Conservation (phyloP, 2,113 vertebrate genomes). For the Entelurus aequoreus region DNA sequence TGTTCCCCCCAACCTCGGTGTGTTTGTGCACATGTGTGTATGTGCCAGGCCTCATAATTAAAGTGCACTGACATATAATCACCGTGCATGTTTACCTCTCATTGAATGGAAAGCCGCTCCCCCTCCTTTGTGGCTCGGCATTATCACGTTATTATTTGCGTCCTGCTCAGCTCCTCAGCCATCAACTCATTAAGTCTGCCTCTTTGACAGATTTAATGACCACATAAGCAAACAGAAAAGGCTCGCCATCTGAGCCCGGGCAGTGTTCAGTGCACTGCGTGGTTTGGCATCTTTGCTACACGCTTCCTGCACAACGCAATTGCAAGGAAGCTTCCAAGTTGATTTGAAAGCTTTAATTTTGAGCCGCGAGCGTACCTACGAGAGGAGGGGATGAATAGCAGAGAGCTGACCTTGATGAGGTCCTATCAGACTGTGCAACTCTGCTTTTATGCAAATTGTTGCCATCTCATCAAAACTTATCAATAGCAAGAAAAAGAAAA, state of each 20-base stretch:
- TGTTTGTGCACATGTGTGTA: not conserved
- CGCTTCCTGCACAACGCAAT: slow-evolving; percentile 11
- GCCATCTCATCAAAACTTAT: slow-evolving; percentile 43
- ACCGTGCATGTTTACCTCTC: slow-evolving; percentile 64
- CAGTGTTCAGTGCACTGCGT: slow-evolving; percentile 14
- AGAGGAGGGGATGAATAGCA: slow-evolving; percentile 28
- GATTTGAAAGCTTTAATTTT: slow-evolving; percentile 20
- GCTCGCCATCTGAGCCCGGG: slow-evolving; percentile 15
- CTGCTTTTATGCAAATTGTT: slow-evolving; percentile 44
- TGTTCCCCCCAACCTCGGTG: slow-evolving; percentile 18
- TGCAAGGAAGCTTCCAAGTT: slow-evolving; percentile 51
- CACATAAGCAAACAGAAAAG: slow-evolving; percentile 53
- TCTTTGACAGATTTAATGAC: slow-evolving; percentile 62
- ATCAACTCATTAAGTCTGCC: slow-evolving; percentile 60
- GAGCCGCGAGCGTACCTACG: slow-evolving; percentile 22
- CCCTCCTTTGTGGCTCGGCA: slow-evolving; percentile 56
- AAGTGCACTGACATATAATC: slow-evolving; percentile 67
- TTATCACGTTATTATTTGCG: slow-evolving; percentile 71
- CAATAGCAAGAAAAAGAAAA: slow-evolving; percentile 31
- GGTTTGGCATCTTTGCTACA: slow-evolving; percentile 2
- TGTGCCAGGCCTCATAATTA: slow-evolving; percentile 54
- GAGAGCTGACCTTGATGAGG: slow-evolving; percentile 55
- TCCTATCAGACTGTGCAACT: slow-evolving; percentile 35
- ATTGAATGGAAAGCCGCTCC: slow-evolving; percentile 50
- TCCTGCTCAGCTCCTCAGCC: slow-evolving; percentile 61